Conservation (phyloP, 1,140 invertebrate genomes). For the Harlomillsia oculata region DNA sequence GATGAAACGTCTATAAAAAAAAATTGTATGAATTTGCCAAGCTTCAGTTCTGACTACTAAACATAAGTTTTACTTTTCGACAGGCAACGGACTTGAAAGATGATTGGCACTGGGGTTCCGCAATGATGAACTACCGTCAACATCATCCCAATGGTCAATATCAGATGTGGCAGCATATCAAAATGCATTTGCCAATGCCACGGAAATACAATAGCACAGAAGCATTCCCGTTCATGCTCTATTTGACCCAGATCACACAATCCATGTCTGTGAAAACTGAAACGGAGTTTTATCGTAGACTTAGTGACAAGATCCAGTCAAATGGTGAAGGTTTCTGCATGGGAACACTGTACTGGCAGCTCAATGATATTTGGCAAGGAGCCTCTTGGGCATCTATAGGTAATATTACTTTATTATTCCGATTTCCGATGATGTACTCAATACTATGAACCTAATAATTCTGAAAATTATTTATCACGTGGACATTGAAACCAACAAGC, state of each 20-base stretch:
- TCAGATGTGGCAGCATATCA: conserved; percentile 51
- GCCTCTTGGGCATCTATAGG: conserved; percentile 92
- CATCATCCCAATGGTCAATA: conserved; percentile 64
- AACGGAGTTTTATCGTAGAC: conserved; percentile 77
- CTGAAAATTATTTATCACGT: no score
- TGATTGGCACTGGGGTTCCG: conserved; percentile 54
- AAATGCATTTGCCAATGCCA: conserved; percentile 31
- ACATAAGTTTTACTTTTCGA: background rate
- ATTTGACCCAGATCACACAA: conserved; percentile 60
- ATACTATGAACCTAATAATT: no score
- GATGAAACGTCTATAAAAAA: background rate
- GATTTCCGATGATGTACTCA: no score
- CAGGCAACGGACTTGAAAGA: conserved; percentile 23
- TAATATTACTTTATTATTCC: no score
- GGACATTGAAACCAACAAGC: no score
- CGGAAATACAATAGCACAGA: conserved; percentile 7
- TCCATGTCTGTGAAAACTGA: conserved; percentile 76
- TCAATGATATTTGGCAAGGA: conserved; percentile 97
- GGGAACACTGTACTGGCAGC: conserved; percentile 97
- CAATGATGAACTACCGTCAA: conserved; percentile 64
- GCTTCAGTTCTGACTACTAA: background rate
- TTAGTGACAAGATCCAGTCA: conserved; percentile 46
- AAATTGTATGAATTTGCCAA: background rate
- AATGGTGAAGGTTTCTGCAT: conserved; percentile 68
- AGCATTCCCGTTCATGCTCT: conserved; percentile 23